Conservation (phyloP, 2,113 vertebrate species). For the Oxyruncus cristatus region DNA sequence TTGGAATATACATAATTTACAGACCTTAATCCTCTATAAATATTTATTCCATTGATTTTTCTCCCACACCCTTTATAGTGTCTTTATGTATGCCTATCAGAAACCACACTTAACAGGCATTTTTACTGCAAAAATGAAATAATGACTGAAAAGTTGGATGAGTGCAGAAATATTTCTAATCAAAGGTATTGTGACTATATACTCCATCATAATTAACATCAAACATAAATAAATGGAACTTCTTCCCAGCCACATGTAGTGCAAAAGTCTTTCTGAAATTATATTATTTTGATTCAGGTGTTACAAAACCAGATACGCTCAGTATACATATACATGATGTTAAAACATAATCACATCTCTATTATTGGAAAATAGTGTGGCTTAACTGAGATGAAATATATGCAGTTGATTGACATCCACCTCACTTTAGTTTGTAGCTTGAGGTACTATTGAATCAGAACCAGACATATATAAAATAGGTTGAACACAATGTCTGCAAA, state of each 20-base stretch:
- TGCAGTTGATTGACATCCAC: background rate
- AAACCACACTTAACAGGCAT: background rate
- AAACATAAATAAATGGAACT: background rate
- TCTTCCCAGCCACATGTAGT: background rate
- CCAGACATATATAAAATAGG: background rate
- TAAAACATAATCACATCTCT: background rate
- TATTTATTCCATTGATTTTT: conserved; percentile 69
- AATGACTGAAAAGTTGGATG: background rate
- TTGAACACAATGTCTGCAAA: background rate
- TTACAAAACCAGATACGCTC: background rate
- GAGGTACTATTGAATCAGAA: background rate
- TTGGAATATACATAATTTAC: conserved; percentile 46
- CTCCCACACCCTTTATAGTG: background rate
- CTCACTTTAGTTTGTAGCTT: background rate
- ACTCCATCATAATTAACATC: background rate
- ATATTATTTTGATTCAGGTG: background rate
- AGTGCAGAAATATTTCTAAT: background rate
- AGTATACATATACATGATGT: background rate
- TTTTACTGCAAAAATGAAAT: background rate
- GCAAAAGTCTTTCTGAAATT: background rate
- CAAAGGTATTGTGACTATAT: background rate
- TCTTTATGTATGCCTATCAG: background rate
- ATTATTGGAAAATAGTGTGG: background rate
- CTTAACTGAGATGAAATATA: background rate
- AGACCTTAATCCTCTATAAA: conserved; percentile 56